phyloP scores from a whole-genome alignment of 2,888 invertebrate species.

The Beris chalybata region DNA sequence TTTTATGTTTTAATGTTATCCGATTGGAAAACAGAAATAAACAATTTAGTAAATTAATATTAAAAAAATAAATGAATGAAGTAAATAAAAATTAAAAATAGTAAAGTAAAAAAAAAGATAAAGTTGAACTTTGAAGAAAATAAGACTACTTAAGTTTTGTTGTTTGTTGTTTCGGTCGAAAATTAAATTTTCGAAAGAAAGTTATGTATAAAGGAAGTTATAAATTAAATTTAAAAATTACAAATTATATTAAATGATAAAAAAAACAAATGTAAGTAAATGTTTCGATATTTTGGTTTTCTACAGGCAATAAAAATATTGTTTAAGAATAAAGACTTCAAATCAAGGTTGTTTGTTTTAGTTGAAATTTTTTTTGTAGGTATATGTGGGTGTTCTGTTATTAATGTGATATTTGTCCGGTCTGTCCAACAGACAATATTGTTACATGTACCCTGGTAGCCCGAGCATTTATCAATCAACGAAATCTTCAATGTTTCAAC shows the following conservation, averaged over 20 bases:
- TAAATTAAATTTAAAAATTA: constrained; percentile 3
- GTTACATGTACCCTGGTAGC: too few species aligned
- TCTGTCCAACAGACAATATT: too few species aligned
- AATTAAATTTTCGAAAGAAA: too few species aligned
- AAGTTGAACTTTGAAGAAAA: too few species aligned
- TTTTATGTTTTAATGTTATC: constrained; percentile 17
- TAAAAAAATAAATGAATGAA: constrained; percentile 2
- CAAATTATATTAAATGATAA: constrained; percentile 10
- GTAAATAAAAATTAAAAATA: constrained; percentile 7
- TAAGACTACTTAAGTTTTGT: too few species aligned
- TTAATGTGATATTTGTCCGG: too few species aligned
- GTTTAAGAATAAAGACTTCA: constrained; percentile 14
- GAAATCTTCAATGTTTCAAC: too few species aligned
- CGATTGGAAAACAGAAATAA: not conserved
- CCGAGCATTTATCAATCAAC: too few species aligned
- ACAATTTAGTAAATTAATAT: not conserved
- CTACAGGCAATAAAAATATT: constrained; percentile 28
- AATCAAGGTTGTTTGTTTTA: not conserved
- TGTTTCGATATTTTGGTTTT: constrained; percentile 43
- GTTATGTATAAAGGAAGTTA: too few species aligned
- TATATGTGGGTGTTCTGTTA: not conserved
- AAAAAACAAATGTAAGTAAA: constrained; percentile 19
- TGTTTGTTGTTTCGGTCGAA: too few species aligned
- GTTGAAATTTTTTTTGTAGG: not conserved
- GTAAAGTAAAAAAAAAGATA: constrained; percentile 11